Evolutionary conservation across 1,140 invertebrate species (phyloP).

Genomic region (Nomia melanderi): DNA sequence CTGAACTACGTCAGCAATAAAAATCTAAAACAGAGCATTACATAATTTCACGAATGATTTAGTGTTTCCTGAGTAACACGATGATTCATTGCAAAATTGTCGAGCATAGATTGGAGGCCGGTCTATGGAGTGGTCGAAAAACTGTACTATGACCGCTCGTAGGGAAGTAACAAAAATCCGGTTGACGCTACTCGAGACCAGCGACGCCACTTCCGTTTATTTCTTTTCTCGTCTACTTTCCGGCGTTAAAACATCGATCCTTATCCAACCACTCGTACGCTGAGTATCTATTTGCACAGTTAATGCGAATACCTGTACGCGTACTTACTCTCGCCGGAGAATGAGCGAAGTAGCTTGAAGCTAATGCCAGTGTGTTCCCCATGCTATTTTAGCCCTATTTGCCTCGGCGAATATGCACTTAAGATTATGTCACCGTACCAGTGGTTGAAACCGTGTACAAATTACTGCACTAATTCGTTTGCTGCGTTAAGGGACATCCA

Average conservation of each 20-base stretch:
- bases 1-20: no score
- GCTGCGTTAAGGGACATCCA: conserved; percentile 2
- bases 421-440: conserved; percentile 27
- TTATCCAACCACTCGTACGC: conserved; percentile 66
- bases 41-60: not conserved
- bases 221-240: conserved; percentile 44
- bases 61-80: not conserved
- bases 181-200: conserved; percentile 46
- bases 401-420: conserved; percentile 58
- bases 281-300: conserved; percentile 76
- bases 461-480: conserved; percentile 51
- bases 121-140: not conserved
- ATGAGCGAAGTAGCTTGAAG: conserved; percentile 51
- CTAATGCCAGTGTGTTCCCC: conserved; percentile 54
- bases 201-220: conserved; percentile 52
- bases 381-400: conserved; percentile 70
- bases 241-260: conserved; percentile 71
- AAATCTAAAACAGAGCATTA: no score
- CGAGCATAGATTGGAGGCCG: not conserved
- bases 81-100: not conserved
- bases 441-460: conserved; percentile 55
- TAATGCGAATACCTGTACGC: conserved; percentile 73
- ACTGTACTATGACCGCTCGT: conserved; percentile 8
- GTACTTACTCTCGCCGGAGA: conserved; percentile 51
- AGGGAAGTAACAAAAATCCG: conserved; percentile 58